Percentiles rank a stretch among this genome's conserved stretches.
Conservation (phyloP, 2,888 invertebrate genomes). For the Callosobruchus maculatus region DNA sequence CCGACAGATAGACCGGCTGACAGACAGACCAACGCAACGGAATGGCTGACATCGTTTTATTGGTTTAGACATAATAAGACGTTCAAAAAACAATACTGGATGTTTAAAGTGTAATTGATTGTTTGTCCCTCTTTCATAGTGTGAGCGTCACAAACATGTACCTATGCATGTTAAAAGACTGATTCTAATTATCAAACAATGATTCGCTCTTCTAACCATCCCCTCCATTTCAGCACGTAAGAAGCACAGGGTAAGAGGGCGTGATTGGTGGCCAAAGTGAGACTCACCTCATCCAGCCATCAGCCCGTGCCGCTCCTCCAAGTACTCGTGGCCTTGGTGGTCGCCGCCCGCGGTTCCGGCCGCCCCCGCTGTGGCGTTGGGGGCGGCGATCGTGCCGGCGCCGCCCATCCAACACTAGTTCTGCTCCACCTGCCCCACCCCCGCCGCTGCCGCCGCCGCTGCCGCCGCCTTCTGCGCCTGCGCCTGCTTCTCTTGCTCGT, state of each 20-base stretch:
- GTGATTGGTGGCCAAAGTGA: background rate
- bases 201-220: background rate
- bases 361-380: slow-evolving; percentile 5
- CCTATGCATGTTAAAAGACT: too few relatives aligned
- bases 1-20: too few relatives aligned
- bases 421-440: slow-evolving; percentile 50
- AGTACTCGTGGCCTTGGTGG: slow-evolving; percentile 13
- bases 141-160: too few relatives aligned
- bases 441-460: slow-evolving; percentile 65
- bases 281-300: slow-evolving; percentile 5
- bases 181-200: too few relatives aligned
- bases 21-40: too few relatives aligned
- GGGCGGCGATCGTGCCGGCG: slow-evolving; percentile 8
- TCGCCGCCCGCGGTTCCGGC: slow-evolving; percentile 13
- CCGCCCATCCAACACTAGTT: slow-evolving; percentile 10
- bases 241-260: background rate
- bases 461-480: slow-evolving; percentile 87
- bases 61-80: too few relatives aligned
- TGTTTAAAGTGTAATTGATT: too few relatives aligned
- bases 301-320: slow-evolving; percentile 23
- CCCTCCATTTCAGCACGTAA: background rate
- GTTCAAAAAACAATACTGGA: too few relatives aligned
- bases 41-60: too few relatives aligned
- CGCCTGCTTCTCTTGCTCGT: slow-evolving; percentile 95
- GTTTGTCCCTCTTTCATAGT: too few relatives aligned